Percentiles rank a stretch among this genome's conserved stretches.
Evolutionary conservation across 2,797 vertebrate genomes (phyloP).

Genomic region (Otolemur crassicaudatus): DNA sequence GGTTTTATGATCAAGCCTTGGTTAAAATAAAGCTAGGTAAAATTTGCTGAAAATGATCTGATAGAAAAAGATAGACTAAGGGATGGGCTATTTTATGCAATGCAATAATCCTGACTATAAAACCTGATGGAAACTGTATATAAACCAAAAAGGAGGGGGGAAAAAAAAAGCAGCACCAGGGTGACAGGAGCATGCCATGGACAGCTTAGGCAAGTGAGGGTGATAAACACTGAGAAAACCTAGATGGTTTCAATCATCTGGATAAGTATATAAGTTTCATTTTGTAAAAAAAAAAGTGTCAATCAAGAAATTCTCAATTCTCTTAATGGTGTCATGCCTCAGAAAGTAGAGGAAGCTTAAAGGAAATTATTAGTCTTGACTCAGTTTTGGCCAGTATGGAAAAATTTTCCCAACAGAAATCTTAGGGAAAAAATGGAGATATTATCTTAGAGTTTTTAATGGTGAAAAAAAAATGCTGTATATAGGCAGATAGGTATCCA

Average conservation of each 20-base stretch:
- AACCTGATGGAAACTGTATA: neutral
- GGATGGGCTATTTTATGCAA: neutral
- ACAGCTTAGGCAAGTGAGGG: neutral
- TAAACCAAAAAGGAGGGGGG: neutral
- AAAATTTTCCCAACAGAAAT: constrained; percentile 7
- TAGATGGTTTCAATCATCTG: neutral
- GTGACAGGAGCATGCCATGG: neutral
- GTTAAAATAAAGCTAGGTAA: neutral
- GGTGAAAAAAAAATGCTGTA: neutral
- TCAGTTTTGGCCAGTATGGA: neutral
- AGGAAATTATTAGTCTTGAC: neutral
- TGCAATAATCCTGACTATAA: neutral
- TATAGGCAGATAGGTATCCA: neutral
- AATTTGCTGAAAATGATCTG: neutral
- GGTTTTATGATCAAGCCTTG: neutral
- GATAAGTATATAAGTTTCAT: neutral
- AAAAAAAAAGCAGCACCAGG: neutral
- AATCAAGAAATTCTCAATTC: neutral
- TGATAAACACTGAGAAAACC: neutral
- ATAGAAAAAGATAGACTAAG: neutral
- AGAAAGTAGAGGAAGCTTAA: neutral
- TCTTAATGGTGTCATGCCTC: neutral
- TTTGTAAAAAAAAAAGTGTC: neutral
- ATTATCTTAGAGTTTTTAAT: neutral
- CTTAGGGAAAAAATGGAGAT: neutral